Evolutionary conservation across 2,113 vertebrate genomes (phyloP).

Genomic region (Phrynocephalus versicolor): DNA sequence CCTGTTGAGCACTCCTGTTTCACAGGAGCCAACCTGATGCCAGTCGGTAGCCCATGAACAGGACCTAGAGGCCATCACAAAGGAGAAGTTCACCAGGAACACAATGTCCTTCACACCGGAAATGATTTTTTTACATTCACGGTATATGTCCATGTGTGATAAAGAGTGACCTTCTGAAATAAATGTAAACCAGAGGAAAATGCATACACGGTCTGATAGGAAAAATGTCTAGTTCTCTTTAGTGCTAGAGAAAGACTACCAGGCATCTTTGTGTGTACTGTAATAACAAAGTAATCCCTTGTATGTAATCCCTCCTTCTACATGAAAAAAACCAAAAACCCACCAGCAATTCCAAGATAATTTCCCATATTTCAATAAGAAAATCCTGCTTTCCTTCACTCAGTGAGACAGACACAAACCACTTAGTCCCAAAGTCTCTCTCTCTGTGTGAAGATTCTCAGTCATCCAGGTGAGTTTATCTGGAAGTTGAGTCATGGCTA

Average conservation of each 20-base stretch:
- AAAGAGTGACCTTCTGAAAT: too few species aligned
- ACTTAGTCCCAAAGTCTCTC: neutral
- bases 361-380: constrained; percentile 4
- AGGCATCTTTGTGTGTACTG: neutral
- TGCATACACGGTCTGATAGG: too few species aligned
- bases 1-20: neutral
- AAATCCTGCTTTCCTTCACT: neutral
- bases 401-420: neutral
- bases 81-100: neutral
- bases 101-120: neutral
- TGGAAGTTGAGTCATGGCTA: too few species aligned
- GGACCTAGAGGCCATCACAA: neutral
- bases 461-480: too few species aligned
- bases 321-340: neutral
- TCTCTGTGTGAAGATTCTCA: too few species aligned
- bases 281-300: too few species aligned
- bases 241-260: neutral
- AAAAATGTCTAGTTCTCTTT: too few species aligned
- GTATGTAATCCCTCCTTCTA: too few species aligned
- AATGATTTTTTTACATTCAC: too few species aligned
- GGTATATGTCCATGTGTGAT: too few species aligned
- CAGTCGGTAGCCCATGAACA: neutral
- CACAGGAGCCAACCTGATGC: neutral
- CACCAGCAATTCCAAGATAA: too few species aligned
- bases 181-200: too few species aligned